Evolutionary conservation across 2,113 vertebrate species (phyloP), one percentile per base, ranked within the genome.

Genomic region (Triplophysa rosa): DNA sequence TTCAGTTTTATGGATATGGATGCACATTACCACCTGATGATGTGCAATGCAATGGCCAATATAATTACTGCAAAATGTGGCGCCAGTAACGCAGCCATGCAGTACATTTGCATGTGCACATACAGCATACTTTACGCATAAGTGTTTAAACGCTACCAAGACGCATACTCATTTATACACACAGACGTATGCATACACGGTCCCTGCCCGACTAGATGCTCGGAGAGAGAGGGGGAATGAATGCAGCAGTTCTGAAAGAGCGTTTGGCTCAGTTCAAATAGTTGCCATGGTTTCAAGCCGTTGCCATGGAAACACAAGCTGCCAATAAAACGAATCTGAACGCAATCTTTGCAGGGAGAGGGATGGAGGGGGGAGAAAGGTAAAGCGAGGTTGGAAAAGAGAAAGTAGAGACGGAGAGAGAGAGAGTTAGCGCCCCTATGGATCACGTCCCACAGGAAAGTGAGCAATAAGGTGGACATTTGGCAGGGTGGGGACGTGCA

Each of bases 261-360:
- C 87, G 84, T 86, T 88, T 89, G 91, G 89, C 90, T 92, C 84
- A n/a, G 85, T 89, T 93, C 87, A 90, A 91, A 90, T 84, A 83
- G 91, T 93, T 93, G 86, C 92, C 89, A 92, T 92, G 92, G 92
- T 92, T 92, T 91, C 89, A 66, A 88, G 87, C 91, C 83, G 92
- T 94, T 92, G 91, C 92, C 92, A 93, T 93, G 92, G 93, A 92
- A 93, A 94, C 90, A 83, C 89, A 90, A 89, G 90, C 91, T 92
- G 91, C 92, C 92, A 93, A 90, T 92, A 92, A 93, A 91, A 91
- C 85, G 86, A 89, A 90, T 89, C 87, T 87, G 89, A 91, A 89
- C 84, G 77, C 87, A 90, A 90, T 91, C 86, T 87, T 84, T 90
- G 90, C 88, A 63, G 88, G 85, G 86, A 88, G 86, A 89, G 87